Conservation (phyloP, 2,797 vertebrate species). For the Manis crassicaudata region DNA sequence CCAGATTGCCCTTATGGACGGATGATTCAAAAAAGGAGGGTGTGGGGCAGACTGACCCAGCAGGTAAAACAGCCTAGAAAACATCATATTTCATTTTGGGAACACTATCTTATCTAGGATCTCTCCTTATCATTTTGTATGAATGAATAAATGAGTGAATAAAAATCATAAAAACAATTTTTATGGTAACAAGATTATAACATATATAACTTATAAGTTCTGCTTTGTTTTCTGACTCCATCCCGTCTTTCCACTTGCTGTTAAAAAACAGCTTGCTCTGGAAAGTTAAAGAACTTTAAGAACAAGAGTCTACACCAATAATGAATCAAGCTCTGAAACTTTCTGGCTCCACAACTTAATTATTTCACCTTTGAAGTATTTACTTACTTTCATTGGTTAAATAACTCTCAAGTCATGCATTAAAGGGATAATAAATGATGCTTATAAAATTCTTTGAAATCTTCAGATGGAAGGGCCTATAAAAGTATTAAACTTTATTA, state of each 20-base stretch:
- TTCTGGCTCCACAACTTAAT: neutral
- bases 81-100: neutral
- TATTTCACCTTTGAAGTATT: neutral
- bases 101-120: neutral
- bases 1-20: neutral
- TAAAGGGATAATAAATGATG: constrained; percentile 33
- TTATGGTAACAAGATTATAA: constrained; percentile 42
- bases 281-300: constrained; percentile 49
- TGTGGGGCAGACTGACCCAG: neutral
- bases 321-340: constrained; percentile 8
- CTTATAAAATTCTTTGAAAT: constrained; percentile 31
- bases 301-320: neutral
- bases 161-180: neutral
- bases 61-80: neutral
- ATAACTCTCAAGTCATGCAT: constrained; percentile 16
- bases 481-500: constrained; percentile 43
- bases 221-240: constrained; percentile 29
- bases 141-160: neutral
- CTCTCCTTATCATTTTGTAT: neutral
- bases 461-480: neutral
- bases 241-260: neutral
- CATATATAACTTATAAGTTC: neutral
- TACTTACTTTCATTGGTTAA: constrained; percentile 19
- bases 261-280: constrained; percentile 38
- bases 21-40: neutral